Base-by-base conservation (phyloP, 2,888 invertebrate genomes). In the Eupithecia insigniata region DNA sequence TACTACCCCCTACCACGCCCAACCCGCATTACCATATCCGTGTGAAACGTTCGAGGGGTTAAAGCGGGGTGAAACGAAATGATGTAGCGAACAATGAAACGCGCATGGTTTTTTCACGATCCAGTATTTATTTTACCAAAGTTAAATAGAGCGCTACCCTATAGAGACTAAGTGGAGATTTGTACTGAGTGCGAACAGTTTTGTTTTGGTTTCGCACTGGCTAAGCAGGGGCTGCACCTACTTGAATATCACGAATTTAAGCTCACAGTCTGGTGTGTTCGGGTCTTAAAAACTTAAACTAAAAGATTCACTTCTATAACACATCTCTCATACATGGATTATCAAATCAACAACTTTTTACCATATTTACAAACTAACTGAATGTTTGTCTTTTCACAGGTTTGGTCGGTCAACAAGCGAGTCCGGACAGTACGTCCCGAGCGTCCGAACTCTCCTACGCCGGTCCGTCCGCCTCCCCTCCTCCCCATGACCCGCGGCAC, bases 401-500 rank as follows among this genome's bases (percentile, higher is more conserved):
- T 85, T 82, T 89, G 34, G 80, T 92, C 76, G 96, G 96, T 51
- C 97, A 97, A 84, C 96, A 96, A 88, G 96, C 97, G 18, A 97
- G 97, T 83, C 98, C 98, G 0, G 98, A 98, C 86, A 98, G 97
- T 82, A 98, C 98, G 16, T 97, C 97, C 66, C 97, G 97, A 2
- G 96, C 97, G n/a, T 97, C 97, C 0, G 97, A 97, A 82, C 90
- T 97, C 0, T 96, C 96, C 0, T 96, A 95, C 80, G 91, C 90
- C 76, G 95, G 91, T 0, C 89, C 87, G 7, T 89, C 93, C 55
- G 90, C 89, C 0, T 92, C 93, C 0, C 93, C 93, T 2, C 89
- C 93, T 4, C 84, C 84, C 46, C 83, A 83, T 16, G 91, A 92
- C 80, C 81, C 85, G 1, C 91, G 89, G 66, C 85, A 83, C 77